Evolutionary conservation across 2,113 vertebrate genomes (phyloP).

Genomic region (Procavia capensis): DNA sequence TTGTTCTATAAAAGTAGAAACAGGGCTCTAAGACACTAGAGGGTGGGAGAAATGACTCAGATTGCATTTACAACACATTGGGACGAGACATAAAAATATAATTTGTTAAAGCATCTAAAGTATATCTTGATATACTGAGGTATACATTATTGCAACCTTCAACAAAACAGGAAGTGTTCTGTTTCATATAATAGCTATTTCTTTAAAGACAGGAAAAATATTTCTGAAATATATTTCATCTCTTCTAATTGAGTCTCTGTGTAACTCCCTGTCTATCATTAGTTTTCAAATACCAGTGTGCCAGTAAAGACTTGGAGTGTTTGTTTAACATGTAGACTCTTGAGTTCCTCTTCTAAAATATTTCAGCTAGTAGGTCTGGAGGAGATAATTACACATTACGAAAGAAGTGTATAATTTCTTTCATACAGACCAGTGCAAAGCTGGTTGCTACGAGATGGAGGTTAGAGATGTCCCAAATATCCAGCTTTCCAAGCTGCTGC

Average conservation of each 20-base stretch:
- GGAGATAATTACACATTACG: too few relatives aligned
- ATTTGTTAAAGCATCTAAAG: background rate
- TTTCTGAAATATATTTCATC: background rate
- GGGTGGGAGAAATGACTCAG: background rate
- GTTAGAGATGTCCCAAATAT: too few relatives aligned
- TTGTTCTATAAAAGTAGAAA: conserved; percentile 33
- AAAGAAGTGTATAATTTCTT: too few relatives aligned
- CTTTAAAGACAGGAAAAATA: conserved; percentile 1
- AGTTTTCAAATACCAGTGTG: background rate
- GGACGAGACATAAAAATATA: background rate
- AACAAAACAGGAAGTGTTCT: background rate
- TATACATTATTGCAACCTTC: background rate
- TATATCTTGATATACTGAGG: background rate
- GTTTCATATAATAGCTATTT: background rate
- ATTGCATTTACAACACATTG: background rate
- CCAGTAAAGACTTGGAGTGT: background rate
- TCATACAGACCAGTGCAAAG: too few relatives aligned
- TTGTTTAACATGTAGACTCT: background rate
- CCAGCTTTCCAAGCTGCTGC: too few relatives aligned
- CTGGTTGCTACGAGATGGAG: too few relatives aligned
- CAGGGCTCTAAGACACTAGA: background rate
- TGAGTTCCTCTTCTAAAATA: background rate
- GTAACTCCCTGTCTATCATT: background rate
- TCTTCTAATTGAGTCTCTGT: conserved; percentile 14
- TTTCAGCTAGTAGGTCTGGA: background rate